These are phyloP conservation scores for Mus spicilegus DNA, from an alignment of 2,113 vertebrate genomes.

Conservation along the genomic window DNA sequence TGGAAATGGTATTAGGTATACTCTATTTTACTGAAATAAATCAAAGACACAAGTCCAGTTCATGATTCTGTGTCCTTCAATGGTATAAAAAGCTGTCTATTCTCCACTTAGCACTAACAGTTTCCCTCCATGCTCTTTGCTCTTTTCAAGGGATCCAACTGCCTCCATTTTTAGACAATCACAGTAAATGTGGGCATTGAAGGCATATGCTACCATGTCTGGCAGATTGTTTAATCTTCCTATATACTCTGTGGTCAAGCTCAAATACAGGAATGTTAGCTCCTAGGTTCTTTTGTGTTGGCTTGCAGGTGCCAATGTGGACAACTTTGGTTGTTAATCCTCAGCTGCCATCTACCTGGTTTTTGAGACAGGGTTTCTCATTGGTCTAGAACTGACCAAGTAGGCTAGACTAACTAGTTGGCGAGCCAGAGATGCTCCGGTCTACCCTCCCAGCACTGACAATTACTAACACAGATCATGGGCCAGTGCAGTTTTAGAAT, in stretches of 20 bases:
- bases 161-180: neutral
- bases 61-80: neutral
- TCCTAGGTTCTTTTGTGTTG: neutral
- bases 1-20: neutral
- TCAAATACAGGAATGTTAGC: conserved; percentile 2
- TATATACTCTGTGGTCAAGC: neutral
- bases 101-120: neutral
- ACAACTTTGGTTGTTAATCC: no score
- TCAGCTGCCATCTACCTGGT: neutral
- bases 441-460: neutral
- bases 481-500: neutral
- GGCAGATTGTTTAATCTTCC: neutral
- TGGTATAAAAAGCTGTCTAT: neutral
- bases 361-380: neutral
- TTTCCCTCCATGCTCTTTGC: neutral
- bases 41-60: neutral
- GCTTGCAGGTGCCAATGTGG: neutral
- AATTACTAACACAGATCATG: neutral
- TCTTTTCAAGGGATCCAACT: neutral
- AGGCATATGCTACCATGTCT: neutral
- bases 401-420: neutral
- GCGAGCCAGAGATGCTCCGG: no score
- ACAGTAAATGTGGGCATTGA: neutral
- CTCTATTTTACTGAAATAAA: neutral
- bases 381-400: neutral